Conservation (phyloP, 2,797 vertebrate species). For the Eulemur rubriventer region DNA sequence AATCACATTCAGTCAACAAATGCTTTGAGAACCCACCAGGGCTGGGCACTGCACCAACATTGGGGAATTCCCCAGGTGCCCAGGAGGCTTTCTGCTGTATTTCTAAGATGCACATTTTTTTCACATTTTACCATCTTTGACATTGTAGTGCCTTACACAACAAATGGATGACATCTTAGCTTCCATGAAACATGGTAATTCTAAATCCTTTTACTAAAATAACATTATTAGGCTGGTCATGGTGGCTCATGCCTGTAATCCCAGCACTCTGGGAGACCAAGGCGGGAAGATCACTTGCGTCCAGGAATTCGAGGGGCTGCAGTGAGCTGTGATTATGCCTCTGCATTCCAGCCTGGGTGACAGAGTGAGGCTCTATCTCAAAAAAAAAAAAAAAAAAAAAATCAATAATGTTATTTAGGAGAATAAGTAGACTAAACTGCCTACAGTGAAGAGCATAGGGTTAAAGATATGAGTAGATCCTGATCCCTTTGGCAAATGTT, state of each 20-base stretch:
- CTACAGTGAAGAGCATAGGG: neutral
- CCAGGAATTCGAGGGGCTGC: too few relatives aligned
- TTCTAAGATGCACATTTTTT: neutral
- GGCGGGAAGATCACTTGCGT: too few relatives aligned
- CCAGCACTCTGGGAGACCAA: too few relatives aligned
- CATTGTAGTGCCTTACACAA: neutral
- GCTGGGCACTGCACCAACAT: fast-evolving
- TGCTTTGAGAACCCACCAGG: neutral
- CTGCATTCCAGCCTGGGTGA: too few relatives aligned
- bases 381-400: too few relatives aligned
- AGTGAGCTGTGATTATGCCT: too few relatives aligned
- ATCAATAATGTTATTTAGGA: neutral
- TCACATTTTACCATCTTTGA: neutral
- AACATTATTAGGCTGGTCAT: too few relatives aligned
- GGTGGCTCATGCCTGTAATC: too few relatives aligned
- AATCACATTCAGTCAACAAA: neutral
- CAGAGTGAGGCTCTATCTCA: too few relatives aligned
- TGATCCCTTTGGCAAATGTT: neutral
- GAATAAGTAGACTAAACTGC: neutral
- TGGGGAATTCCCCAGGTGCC: neutral
- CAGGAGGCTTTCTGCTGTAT: neutral
- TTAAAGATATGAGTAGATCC: neutral
- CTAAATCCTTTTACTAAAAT: neutral
- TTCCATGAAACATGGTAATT: neutral
- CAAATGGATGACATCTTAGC: neutral